Percentiles rank a stretch among this genome's conserved stretches.
Evolutionary conservation across 2,113 vertebrate species (phyloP).

Genomic region (Callipepla californica): DNA sequence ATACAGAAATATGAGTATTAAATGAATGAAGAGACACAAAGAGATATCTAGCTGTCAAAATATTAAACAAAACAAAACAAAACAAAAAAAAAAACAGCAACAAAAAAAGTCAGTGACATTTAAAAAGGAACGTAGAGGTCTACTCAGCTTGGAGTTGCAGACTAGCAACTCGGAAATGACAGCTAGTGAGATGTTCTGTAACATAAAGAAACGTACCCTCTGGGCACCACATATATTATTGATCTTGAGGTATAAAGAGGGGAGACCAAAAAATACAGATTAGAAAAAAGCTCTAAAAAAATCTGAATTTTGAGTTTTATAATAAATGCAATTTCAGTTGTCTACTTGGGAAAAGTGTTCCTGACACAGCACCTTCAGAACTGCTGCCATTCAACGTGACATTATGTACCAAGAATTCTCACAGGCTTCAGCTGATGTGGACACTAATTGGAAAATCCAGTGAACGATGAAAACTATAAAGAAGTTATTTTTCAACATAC

Average conservation of each 20-base stretch:
- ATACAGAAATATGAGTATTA: neutral
- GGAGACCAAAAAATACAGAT: slow-evolving; percentile 69
- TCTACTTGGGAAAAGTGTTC: slow-evolving; percentile 29
- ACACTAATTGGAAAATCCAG: slow-evolving; percentile 74
- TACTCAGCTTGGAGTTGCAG: slow-evolving; percentile 56
- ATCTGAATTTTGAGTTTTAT: slow-evolving; percentile 15
- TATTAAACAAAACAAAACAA: no score
- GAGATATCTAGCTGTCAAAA: neutral
- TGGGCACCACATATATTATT: slow-evolving; percentile 39
- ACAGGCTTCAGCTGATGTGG: slow-evolving; percentile 54
- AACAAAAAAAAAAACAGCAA: neutral
- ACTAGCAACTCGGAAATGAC: slow-evolving; percentile 67
- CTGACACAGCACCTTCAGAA: slow-evolving; percentile 59
- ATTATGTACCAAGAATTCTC: slow-evolving; percentile 66
- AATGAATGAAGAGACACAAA: slow-evolving; percentile 27
- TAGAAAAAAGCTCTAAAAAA: slow-evolving; percentile 45
- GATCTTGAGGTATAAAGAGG: slow-evolving; percentile 66
- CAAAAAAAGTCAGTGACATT: slow-evolving; percentile 66
- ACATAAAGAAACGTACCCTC: slow-evolving; percentile 66
- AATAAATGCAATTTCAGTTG: slow-evolving; percentile 30
- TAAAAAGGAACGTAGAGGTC: slow-evolving; percentile 64
- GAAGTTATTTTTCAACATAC: slow-evolving; percentile 65
- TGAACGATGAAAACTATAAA: slow-evolving; percentile 64
- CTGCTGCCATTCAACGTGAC: slow-evolving; percentile 40
- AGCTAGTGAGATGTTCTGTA: slow-evolving; percentile 61